These are phyloP conservation scores for Corapipo altera DNA, from an alignment of 2,113 vertebrate species.

Conservation along the genomic window DNA sequence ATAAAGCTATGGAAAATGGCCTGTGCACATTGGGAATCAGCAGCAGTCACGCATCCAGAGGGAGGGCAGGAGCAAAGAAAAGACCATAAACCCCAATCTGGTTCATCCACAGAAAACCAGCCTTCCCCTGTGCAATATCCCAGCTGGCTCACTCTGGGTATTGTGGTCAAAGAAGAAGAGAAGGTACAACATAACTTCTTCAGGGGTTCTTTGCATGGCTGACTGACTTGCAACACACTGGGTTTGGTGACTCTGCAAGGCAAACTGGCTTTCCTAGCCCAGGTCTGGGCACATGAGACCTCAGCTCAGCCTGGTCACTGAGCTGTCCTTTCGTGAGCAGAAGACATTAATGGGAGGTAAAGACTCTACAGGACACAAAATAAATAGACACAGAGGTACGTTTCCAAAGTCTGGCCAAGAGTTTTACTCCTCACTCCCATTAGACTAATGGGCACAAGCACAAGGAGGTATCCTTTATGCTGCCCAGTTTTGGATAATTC, in stretches of 20 bases:
- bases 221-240: accelerated
- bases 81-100: not conserved
- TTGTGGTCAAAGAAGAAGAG: not conserved
- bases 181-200: not conserved
- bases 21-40: not conserved
- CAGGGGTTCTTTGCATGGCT: not conserved
- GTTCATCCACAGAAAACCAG: not conserved
- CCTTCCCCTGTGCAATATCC: not conserved
- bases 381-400: not conserved
- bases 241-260: not conserved
- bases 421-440: not conserved
- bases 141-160: not conserved
- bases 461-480: not conserved
- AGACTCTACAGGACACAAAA: not conserved
- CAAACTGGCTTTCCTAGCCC: not conserved
- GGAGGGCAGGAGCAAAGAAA: not conserved
- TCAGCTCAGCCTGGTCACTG: not conserved
- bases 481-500: not conserved
- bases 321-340: not conserved
- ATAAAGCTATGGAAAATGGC: not conserved
- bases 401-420: not conserved
- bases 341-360: accelerated
- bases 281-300: accelerated
- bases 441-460: not conserved
- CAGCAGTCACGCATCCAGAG: not conserved